Base-by-base conservation (phyloP, 2,888 invertebrate genomes). In the Yponomeuta sedellus region DNA sequence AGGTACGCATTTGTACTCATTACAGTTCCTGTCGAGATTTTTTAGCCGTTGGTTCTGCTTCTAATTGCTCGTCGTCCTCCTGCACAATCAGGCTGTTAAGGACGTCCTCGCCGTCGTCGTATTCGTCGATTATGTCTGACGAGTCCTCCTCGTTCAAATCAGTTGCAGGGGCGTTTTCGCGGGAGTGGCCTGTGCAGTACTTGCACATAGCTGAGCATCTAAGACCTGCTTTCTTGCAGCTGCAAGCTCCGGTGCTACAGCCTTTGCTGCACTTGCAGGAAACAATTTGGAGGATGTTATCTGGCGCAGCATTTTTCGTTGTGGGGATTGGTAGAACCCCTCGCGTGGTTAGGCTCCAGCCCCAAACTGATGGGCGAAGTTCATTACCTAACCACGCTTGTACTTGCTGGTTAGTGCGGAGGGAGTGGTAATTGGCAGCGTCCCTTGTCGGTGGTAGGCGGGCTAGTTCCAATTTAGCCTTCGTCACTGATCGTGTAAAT, bases 371-470 rank as follows among this genome's bases (percentile, higher is more conserved):
- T 19, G 70, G 69, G 62, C 56, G 58, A 56, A 59, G 20, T 65
- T 40, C 61, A 62, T 64, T 67, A 22, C 40, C 58, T 40, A 65
- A 34, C 67, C 66, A 64, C 40, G 66, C 52, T 34, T 66, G 67
- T 19, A 66, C 59, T 59, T 64, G 67, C 52, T 61, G 67, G 39
- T 67, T 65, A 39, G 72, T 67, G 71, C 69, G 68, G 72, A 73
- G 71, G 75, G 76, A 75, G 66, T 66, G 68, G 28, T 66, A 66
- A 39, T 44, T 62, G 61, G 65, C 68, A 39, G 66, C 66, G 59
- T 65, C 68, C 62, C 44, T 56, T 52, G 69, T 67, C 56, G 69
- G 70, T 44, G 68, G 68, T 44, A 68, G 64, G 34, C 64, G 61
- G 62, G 68, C 67, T 11, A 64, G 34, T 34, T 34, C 34, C 34